phyloP scores from a whole-genome alignment of 2,797 vertebrate genomes.

The Xenopus petersii region DNA sequence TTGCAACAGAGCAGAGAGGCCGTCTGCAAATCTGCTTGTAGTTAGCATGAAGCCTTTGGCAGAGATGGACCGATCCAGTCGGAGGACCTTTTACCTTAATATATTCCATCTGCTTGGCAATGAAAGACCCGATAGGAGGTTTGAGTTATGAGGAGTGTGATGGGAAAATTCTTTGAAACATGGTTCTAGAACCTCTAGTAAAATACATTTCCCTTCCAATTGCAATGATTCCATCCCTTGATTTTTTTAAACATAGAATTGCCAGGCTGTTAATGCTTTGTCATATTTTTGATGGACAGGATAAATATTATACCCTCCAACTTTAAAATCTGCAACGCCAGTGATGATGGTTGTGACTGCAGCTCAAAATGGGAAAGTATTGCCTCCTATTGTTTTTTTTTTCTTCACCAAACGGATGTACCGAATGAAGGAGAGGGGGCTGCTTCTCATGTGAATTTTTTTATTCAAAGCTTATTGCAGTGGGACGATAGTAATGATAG shows the following conservation, averaged over 20 bases:
- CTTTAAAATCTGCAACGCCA: neutral
- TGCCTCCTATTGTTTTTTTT: too few species aligned
- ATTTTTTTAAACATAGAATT: neutral
- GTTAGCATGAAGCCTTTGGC: conserved; percentile 70
- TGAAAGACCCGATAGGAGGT: conserved; percentile 73
- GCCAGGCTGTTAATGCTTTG: neutral
- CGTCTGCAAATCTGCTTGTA: conserved; percentile 73
- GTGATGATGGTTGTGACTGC: too few species aligned
- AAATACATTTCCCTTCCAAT: conserved; percentile 33
- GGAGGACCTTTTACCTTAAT: conserved; percentile 78
- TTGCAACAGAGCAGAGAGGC: conserved; percentile 62
- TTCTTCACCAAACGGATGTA: too few species aligned
- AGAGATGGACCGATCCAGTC: conserved; percentile 74
- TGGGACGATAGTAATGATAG: too few species aligned
- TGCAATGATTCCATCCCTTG: conserved; percentile 29
- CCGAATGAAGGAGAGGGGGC: too few species aligned
- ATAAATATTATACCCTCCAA: neutral
- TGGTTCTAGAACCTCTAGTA: conserved; percentile 60
- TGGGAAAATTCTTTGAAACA: conserved; percentile 63
- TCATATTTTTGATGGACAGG: neutral
- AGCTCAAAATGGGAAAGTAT: too few species aligned
- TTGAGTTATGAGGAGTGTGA: conserved; percentile 70
- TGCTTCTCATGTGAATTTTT: too few species aligned
- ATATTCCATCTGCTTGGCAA: conserved; percentile 85
- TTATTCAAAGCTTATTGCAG: too few species aligned